Evolutionary conservation across 2,113 vertebrate genomes (phyloP).

Genomic region (Syngnathus scovelli): DNA sequence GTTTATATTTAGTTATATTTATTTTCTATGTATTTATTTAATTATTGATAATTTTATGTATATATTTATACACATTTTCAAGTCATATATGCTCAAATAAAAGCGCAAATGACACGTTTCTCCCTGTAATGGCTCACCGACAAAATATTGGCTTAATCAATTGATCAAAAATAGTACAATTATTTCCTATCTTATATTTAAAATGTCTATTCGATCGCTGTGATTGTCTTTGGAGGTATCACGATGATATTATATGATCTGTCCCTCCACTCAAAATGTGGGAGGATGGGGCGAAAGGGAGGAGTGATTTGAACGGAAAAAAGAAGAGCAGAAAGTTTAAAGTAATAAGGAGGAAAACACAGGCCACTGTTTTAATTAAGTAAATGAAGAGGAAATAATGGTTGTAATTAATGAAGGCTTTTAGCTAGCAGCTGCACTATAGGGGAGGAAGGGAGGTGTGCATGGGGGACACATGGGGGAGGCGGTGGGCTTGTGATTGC

Average conservation of each 20-base stretch:
- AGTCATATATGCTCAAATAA: too few relatives aligned
- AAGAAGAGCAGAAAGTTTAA: constrained; percentile 43
- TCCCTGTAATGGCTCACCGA: neutral
- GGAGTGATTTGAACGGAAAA: constrained; percentile 45
- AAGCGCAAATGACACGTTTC: too few relatives aligned
- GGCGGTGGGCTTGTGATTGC: constrained; percentile 41
- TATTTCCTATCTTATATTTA: neutral
- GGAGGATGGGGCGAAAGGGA: constrained; percentile 45
- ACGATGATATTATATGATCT: too few relatives aligned
- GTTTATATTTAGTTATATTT: too few relatives aligned
- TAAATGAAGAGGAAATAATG: constrained; percentile 69
- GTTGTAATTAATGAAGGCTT: constrained; percentile 67
- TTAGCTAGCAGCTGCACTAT: constrained; percentile 68
- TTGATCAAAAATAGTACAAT: neutral
- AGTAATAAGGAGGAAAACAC: constrained; percentile 53
- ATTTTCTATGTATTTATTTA: too few relatives aligned
- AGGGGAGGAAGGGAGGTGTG: constrained; percentile 22
- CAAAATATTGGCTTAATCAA: neutral
- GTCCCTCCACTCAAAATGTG: constrained; percentile 3
- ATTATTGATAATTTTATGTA: too few relatives aligned
- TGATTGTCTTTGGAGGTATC: neutral
- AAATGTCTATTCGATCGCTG: neutral
- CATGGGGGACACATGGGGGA: constrained; percentile 3
- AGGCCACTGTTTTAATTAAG: constrained; percentile 71
- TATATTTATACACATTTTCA: too few relatives aligned